These are phyloP conservation scores for Aulostomus chinensis DNA, from an alignment of 2,797 vertebrate species.

Conservation along the genomic window DNA sequence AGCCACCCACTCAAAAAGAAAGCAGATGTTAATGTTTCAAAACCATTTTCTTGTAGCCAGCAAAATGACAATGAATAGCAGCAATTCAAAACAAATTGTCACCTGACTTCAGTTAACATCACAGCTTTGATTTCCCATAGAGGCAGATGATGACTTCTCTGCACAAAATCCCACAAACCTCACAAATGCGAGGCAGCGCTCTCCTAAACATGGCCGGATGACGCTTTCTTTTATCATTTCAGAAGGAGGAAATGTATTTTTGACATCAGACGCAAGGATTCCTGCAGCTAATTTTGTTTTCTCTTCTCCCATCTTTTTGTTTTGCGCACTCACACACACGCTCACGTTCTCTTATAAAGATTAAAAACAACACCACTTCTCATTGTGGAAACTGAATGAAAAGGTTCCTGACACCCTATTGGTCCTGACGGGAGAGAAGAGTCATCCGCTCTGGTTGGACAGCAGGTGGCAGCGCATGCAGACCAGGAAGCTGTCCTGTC, in stretches of 20 bases:
- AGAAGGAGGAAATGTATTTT: no score
- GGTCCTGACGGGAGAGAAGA: conserved; percentile 26
- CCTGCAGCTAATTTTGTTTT: conserved; percentile 7
- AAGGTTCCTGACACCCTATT: conserved; percentile 26
- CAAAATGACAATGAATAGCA: neutral
- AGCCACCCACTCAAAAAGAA: no score
- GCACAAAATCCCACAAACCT: no score
- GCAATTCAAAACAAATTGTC: no score
- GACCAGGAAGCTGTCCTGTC: conserved; percentile 51
- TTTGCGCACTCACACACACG: no score
- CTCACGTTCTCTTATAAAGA: neutral
- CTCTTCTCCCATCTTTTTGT: neutral
- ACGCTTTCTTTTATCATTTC: no score
- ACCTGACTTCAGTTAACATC: no score
- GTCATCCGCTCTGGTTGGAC: conserved; percentile 39
- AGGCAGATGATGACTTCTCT: no score
- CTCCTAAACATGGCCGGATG: no score
- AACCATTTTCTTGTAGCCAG: neutral
- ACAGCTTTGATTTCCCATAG: neutral
- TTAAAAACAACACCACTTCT: neutral
- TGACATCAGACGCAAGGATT: neutral
- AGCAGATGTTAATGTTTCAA: neutral
- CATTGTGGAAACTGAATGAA: conserved; percentile 9
- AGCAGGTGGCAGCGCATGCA: conserved; percentile 63
- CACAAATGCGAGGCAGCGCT: no score